Base-by-base conservation (phyloP, 2,888 invertebrate species). In the Chouioia cunea region DNA sequence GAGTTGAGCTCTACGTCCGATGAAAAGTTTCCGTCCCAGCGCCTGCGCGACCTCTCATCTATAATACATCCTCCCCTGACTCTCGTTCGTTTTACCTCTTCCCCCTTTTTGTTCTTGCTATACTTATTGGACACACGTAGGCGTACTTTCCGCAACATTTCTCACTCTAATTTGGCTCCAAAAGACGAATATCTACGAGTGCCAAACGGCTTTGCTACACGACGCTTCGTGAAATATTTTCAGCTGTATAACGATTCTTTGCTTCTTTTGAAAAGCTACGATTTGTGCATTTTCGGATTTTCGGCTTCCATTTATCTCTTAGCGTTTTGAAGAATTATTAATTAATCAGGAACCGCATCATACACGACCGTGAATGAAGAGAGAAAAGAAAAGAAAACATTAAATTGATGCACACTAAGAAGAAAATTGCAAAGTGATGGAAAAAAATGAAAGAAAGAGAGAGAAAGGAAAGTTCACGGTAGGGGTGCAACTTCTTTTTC, bases 11-110 rank as follows among this genome's bases (percentile, higher is more conserved):
- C 78, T 79, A 79, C 46, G 18, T 76, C 78, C 79, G 79, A 74
- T 76, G 74, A 62, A 77, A 82, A 81, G 80, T 81, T 77, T 81
- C 78, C 36, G 36, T 79, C 77, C 75, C 75, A 57, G 62, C 64
- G 73, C 14, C 20, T 68, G 63, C 64, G 58, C 68, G 56, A 69
- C 54, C 50, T 50, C 70, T 36, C 59, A 68, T 65, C 52, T 64
- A 65, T 66, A 71, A 62, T n/a, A 71, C 68, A 47, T 68, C 65
- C 71, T 73, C 36, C 36, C 36, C 36, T 12, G n/a, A 68, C 76
- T 43, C 47, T 36, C 20, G 1, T 60, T 10, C 14, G 16, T 48
- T 4, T 23, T 15, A n/a, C 4, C 20, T 3, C 2, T 4, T 2
- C 27, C 59, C 59, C 48, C 59, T 64, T 53, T 57, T 23, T 3